Percentiles rank a stretch among this genome's conserved stretches.
Evolutionary conservation across 2,888 invertebrate genomes (phyloP).

Genomic region (Laspeyria flexula): DNA sequence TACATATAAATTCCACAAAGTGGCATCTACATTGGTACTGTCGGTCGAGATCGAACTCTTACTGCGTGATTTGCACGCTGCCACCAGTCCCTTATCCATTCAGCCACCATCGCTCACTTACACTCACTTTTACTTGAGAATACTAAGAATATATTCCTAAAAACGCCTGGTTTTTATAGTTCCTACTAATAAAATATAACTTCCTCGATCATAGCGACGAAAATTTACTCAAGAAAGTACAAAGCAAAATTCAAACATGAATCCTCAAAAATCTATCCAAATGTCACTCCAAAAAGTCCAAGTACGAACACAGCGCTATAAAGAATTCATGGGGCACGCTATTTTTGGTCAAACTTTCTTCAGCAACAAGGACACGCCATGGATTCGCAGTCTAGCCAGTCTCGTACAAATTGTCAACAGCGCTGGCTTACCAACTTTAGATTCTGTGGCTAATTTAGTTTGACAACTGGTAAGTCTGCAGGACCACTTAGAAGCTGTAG

Average conservation of each 20-base stretch:
- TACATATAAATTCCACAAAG: too few species aligned
- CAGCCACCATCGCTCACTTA: too few species aligned
- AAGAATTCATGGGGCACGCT: slow-evolving; percentile 2
- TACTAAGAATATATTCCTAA: too few species aligned
- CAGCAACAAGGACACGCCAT: not conserved
- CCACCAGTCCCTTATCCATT: too few species aligned
- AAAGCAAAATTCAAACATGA: not conserved
- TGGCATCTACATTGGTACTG: too few species aligned
- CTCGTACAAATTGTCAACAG: not conserved
- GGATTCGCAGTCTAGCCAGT: not conserved
- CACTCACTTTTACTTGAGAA: too few species aligned
- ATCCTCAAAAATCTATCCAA: not conserved
- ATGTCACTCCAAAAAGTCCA: not conserved
- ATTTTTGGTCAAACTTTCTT: not conserved
- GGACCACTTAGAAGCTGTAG: not conserved
- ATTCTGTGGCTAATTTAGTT: not conserved
- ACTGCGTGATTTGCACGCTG: too few species aligned
- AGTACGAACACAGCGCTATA: not conserved
- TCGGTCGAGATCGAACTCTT: too few species aligned
- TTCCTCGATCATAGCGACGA: too few species aligned
- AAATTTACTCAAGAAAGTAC: too few species aligned
- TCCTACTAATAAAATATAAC: too few species aligned
- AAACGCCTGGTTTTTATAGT: too few species aligned
- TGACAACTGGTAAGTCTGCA: not conserved
- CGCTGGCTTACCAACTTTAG: not conserved